Evolutionary conservation across 2,888 invertebrate genomes (phyloP), one percentile per base, ranked within the genome.

Genomic region (Apantesis nais): DNA sequence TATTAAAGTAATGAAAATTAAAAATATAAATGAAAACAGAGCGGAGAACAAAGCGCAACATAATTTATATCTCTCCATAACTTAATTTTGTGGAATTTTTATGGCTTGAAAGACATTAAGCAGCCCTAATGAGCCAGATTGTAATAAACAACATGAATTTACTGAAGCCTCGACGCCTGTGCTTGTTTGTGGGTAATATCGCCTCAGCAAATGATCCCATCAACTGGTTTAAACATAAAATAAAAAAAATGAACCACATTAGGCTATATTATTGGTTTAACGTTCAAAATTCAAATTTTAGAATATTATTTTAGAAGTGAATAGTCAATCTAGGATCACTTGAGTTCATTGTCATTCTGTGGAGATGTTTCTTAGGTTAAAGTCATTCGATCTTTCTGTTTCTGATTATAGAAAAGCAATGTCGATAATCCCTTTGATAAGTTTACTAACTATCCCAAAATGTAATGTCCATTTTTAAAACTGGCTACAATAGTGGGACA

Each of bases 41-140:
- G 63, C 72, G 3, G 11, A 58, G 34, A 71, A 64, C 60, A 68
- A 70, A 66, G 62, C 70, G 67, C 72, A 74, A 66, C 62, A 71
- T 77, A 72, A 81, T 80, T 82, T 71, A 78, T 74, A 68, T 66
- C 72, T 68, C 48, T 55, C 74, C 70, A 63, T 70, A 75, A 80
- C 76, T 78, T 74, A 77, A 78, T 80, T 79, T 79, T 48, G 70
- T 66, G 63, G 71, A 63, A 55, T 76, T 80, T 79, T 80, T 80
- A 78, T 74, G 75, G 81, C 74, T 72, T 73, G 60, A 68, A 78
- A 72, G 67, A 73, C 80, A 81, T 81, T 79, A 81, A 74, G 71
- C 79, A 65, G 65, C 72, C 75, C 72, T 80, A 81, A 80, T 78
- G 75, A 78, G 68, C 48, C 63, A 66, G 72, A 68, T 77, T 71